A percentile compares a stretch with the other conserved stretches of the same genome.
These are phyloP conservation scores for Oscheius sp. DNA, from an alignment of 1,140 invertebrate species.

Conservation along the genomic window DNA sequence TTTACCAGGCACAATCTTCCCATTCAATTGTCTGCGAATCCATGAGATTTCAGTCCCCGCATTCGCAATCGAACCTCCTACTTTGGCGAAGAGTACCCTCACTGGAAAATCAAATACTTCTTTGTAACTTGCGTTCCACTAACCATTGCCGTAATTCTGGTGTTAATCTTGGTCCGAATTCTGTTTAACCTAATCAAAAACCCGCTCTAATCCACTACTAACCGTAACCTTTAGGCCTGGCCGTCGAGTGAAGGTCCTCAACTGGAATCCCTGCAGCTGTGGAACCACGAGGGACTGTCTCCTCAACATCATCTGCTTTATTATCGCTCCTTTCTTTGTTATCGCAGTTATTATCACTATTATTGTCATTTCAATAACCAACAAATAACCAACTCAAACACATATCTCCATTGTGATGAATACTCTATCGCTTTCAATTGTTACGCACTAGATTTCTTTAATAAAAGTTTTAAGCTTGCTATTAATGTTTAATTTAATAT, in stretches of 20 bases:
- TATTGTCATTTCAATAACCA: background rate
- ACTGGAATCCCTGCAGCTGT: background rate
- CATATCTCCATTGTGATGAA: no score
- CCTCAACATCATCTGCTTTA: background rate
- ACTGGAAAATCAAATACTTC: background rate
- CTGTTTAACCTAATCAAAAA: background rate
- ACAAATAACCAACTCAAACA: no score
- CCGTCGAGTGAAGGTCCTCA: background rate
- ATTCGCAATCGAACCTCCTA: background rate
- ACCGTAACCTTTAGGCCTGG: background rate
- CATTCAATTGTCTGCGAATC: no score
- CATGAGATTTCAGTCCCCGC: background rate
- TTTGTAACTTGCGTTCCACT: background rate
- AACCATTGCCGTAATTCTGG: background rate
- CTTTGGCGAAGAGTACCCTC: background rate
- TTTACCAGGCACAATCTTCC: no score
- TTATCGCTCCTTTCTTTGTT: background rate
- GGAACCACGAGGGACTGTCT: background rate
- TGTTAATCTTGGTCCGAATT: background rate
- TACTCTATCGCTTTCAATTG: no score
- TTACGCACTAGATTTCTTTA: no score
- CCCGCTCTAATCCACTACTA: background rate
- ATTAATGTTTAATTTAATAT: no score
- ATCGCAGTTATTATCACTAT: background rate
- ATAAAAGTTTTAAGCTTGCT: no score